Evolutionary conservation across 2,113 vertebrate species (phyloP).

Genomic region (Entelurus aequoreus): DNA sequence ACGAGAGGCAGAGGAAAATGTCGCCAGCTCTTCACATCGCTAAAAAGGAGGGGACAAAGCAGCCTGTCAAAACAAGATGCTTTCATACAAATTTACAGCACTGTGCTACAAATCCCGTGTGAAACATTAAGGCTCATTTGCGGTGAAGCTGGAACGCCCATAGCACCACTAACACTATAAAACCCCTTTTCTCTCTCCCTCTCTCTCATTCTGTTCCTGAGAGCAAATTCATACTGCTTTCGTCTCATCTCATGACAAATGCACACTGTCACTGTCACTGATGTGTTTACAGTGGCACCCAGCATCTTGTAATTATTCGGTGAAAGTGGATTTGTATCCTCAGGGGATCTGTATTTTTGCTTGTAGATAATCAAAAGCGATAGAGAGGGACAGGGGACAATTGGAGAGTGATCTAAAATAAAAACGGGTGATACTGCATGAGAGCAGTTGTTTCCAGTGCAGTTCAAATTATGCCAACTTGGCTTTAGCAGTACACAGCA

Average conservation of each 20-base stretch:
- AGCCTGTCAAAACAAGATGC: conserved; percentile 59
- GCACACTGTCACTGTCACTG: conserved; percentile 59
- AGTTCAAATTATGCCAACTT: conserved; percentile 37
- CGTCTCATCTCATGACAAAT: conserved; percentile 69
- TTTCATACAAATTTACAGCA: conserved; percentile 46
- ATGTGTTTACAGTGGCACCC: conserved; percentile 67
- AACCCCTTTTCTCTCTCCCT: conserved; percentile 7
- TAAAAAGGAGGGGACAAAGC: conserved; percentile 35
- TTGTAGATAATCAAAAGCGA: conserved; percentile 62
- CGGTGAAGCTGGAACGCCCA: conserved; percentile 54
- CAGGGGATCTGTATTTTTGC: conserved; percentile 55
- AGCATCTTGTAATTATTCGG: conserved; percentile 69
- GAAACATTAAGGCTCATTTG: conserved; percentile 65
- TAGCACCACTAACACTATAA: conserved; percentile 37
- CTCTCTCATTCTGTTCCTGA: conserved; percentile 39
- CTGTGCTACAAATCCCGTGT: conserved; percentile 53
- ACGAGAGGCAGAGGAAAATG: conserved; percentile 19
- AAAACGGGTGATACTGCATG: conserved; percentile 15
- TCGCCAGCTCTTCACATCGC: conserved; percentile 22
- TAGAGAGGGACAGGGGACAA: conserved; percentile 38
- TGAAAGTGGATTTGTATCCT: conserved; percentile 66
- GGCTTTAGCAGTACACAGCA: conserved; percentile 9
- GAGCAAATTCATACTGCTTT: conserved; percentile 61
- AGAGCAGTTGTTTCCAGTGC: conserved; percentile 31
- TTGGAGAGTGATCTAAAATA: conserved; percentile 44